Evolutionary conservation across 2,888 invertebrate species (phyloP), one percentile per base, ranked within the genome.

Genomic region (Oxyteleia sp.): DNA sequence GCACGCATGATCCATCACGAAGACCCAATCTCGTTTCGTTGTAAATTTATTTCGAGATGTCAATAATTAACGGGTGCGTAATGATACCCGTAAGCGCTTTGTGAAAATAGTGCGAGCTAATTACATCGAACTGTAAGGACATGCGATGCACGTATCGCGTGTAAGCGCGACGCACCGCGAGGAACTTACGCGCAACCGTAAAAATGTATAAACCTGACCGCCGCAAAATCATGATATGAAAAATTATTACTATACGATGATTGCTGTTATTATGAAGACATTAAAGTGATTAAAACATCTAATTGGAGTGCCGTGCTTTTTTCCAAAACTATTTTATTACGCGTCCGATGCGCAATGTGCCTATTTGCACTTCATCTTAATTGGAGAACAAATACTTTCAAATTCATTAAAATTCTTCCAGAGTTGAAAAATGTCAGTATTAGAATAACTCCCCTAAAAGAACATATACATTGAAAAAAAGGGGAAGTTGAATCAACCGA

Each of bases 81-180:
- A 81, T 81, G 64, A 82, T 74, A 74, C 41, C 69, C 69, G 55
- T 63, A 61, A 71, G 69, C 55, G 35, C 69, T 71, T 79, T 63
- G 63, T 57, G 74, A 75, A 82, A 82, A 75, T 75, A 82, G 81
- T 75, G 81, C 64, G 75, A 81, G 81, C 66, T 82, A 82, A 82
- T 82, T 75, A 72, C 74, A 75, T 82, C 66, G 63, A 82, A 75
- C 72, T 51, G 53, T 49, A 55, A 32, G 64, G 63, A 69, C 69
- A 74, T 68, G 75, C 74, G 41, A 71, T 71, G 64, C 59, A 55
- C 43, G 64, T 75, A 76, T 76, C 71, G 69, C 82, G 80, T 80
- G 80, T 72, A 72, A 76, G 35, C 49, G 66, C 57, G 53, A 71
- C 71, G 64, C 82, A 64, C 26, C 53, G 49, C 55, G 35, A 61